Evolutionary conservation across 53 echinoderm and acorn worm species (phyloP), one percentile per base, ranked within the genome.

Genomic region (Echinometra lucunter): DNA sequence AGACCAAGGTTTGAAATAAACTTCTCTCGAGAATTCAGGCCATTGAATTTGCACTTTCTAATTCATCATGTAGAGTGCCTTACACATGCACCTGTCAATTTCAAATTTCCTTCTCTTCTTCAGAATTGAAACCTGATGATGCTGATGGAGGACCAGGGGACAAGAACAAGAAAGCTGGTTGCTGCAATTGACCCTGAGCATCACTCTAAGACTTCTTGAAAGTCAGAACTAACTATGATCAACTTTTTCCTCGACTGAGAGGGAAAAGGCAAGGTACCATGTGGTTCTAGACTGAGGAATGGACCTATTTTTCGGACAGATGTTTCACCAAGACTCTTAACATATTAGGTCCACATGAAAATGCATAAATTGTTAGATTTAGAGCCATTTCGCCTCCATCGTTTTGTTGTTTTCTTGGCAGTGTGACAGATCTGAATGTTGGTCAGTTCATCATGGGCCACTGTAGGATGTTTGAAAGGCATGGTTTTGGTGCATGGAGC

Each of bases 101-200:
- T 44, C 44, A 82, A 82, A 82, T 45, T 2, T 1, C 25, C 27
- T 82, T 42, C 17, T 82, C 0, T 32, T 53, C 40, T 70, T 28
- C 72, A 92, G 92, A 92, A 37, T 45, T 92, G 74, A 75, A 27
- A 45, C 92, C 92, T n/a, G 92, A 92, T 57, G 53, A 49, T 74
- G 35, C 16, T 28, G 80, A 78, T 55, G 92, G 75, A 30, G 45
- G 91, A 13, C 15, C 69, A 70, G 44, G 45, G 12, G 37, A 72
- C 13, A 75, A 56, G 56, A 92, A 78, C 75, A 92, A 92, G 35
- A 75, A 75, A 49, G 53, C 53, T 7, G 78, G 53, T 45, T 92
- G 92, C 57, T 92, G 92, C 57, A 53, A 88, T 25, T 49, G 83
- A 83, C 13, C 49, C 11, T 25, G 83, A 47, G 4, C 21, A 3